phyloP scores from a whole-genome alignment of 2,888 invertebrate species.

The Diabrotica balteata region DNA sequence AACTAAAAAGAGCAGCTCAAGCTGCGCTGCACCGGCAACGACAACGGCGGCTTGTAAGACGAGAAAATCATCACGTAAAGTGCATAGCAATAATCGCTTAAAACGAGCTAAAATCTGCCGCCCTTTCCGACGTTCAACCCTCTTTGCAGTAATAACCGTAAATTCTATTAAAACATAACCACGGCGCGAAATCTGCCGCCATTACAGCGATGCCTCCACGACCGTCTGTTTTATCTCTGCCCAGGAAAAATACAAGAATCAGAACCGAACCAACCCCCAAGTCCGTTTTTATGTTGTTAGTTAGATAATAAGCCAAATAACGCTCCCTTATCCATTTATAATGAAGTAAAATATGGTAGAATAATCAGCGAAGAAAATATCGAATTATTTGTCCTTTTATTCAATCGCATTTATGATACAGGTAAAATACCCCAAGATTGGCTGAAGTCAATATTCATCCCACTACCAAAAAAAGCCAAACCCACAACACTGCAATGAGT shows the following conservation, averaged over 20 bases:
- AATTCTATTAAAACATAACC: conserved; percentile 65
- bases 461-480: too few species aligned
- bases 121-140: conserved; percentile 52
- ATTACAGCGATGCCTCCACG: conserved; percentile 59
- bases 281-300: too few species aligned
- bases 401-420: too few species aligned
- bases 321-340: too few species aligned
- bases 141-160: conserved; percentile 61
- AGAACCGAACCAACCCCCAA: conserved; percentile 10
- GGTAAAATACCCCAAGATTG: too few species aligned
- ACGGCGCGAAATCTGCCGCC: conserved; percentile 63
- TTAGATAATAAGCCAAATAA: neutral
- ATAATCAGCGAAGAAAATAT: too few species aligned
- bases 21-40: too few species aligned
- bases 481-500: too few species aligned
- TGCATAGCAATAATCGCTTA: conserved; percentile 57
- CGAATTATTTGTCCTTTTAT: too few species aligned
- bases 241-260: conserved; percentile 21
- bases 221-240: conserved; percentile 59
- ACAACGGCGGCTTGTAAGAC: conserved; percentile 24
- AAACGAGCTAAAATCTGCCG: conserved; percentile 56
- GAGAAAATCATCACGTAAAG: conserved; percentile 56
- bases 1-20: too few species aligned
- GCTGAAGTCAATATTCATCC: too few species aligned
- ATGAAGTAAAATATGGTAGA: too few species aligned